These are phyloP conservation scores for Macquaria ambigua DNA, from an alignment of 2,113 vertebrate genomes.

Conservation along the genomic window DNA sequence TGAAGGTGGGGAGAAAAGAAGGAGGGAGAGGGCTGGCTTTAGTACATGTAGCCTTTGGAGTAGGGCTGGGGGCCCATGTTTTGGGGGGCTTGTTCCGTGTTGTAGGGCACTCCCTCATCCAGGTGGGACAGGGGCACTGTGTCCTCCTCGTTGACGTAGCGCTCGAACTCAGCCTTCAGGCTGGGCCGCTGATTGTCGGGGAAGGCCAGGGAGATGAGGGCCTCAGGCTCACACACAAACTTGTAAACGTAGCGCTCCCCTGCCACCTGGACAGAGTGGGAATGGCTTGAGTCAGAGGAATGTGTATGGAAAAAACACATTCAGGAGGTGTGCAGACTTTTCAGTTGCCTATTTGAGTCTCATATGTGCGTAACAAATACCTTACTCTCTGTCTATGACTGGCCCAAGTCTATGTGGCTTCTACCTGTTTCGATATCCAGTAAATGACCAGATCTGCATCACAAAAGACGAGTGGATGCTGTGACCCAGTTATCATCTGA, in stretches of 20 bases:
- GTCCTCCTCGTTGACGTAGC: conserved; percentile 94
- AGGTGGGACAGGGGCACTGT: conserved; percentile 96
- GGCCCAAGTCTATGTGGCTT: background rate
- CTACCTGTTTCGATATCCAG: background rate
- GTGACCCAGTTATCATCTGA: background rate
- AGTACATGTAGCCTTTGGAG: conserved; percentile 93
- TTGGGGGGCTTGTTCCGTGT: conserved; percentile 85
- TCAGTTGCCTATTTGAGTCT: background rate
- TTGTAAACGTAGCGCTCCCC: conserved; percentile 99
- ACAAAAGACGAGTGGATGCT: background rate
- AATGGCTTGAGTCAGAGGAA: background rate
- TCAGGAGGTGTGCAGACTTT: background rate
- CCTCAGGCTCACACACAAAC: conserved; percentile 97
- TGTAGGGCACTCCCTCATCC: conserved; percentile 88
- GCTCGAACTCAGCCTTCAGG: conserved; percentile 91
- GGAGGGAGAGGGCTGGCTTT: conserved; percentile 70
- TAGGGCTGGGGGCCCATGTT: conserved; percentile 89
- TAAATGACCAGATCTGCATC: background rate
- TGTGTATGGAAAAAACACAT: background rate
- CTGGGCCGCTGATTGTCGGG: conserved; percentile 93
- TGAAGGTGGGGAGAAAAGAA: conserved; percentile 44
- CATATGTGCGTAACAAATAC: too few species aligned
- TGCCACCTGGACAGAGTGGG: conserved; percentile 87
- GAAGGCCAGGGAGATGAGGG: conserved; percentile 95
- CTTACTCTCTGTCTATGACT: too few species aligned